phyloP scores from a whole-genome alignment of 2,888 invertebrate genomes.

The Choreutis nemorana region DNA sequence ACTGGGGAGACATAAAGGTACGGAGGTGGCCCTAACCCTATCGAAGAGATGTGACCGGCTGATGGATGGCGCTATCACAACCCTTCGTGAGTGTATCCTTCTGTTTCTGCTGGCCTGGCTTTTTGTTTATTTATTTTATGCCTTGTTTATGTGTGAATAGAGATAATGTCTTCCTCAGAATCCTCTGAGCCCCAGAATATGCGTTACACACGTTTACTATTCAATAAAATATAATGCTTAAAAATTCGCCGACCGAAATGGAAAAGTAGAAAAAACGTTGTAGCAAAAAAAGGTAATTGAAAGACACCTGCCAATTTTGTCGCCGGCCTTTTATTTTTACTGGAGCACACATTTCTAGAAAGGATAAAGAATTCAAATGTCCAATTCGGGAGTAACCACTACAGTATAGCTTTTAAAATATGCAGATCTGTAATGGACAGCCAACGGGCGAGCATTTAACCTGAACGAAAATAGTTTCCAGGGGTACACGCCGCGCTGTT shows the following conservation, averaged over 20 bases:
- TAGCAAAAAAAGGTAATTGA: constrained; percentile 43
- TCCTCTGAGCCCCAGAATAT: too few species aligned
- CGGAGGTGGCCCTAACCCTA: constrained; percentile 63
- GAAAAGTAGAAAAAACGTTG: too few species aligned
- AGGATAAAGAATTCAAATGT: constrained; percentile 51
- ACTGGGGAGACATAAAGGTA: constrained; percentile 63
- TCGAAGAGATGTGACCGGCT: constrained; percentile 59
- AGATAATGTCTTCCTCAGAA: too few species aligned
- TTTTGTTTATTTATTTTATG: constrained; percentile 57
- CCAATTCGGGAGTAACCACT: constrained; percentile 34
- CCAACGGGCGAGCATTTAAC: constrained; percentile 25
- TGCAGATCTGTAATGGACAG: constrained; percentile 58
- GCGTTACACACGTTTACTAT: too few species aligned
- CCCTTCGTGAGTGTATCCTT: constrained; percentile 45
- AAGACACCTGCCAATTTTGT: constrained; percentile 50
- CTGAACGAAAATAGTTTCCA: constrained; percentile 38
- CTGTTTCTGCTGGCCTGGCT: constrained; percentile 35
- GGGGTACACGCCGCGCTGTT: constrained; percentile 11
- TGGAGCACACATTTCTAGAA: constrained; percentile 23
- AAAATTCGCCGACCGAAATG: too few species aligned
- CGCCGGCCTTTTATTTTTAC: constrained; percentile 28
- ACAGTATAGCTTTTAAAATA: constrained; percentile 51
- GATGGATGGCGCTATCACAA: constrained; percentile 59
- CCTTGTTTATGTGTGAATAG: constrained; percentile 55
- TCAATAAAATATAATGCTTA: too few species aligned